phyloP scores from a whole-genome alignment of 2,888 invertebrate species.

The Pycnomerus fuliginosus region DNA sequence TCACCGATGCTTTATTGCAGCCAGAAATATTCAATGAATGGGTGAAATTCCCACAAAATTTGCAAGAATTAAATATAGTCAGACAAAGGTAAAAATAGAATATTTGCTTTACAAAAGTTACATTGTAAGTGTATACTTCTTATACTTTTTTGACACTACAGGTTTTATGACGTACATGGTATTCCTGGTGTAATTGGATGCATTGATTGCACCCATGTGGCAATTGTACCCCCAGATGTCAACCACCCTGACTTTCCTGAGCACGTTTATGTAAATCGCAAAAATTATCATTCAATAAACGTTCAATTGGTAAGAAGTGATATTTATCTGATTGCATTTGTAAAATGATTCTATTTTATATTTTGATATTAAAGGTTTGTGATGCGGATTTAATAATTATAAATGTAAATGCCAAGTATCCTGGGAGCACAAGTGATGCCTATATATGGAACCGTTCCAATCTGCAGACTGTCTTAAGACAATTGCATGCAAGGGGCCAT shows the following conservation, averaged over 20 bases:
- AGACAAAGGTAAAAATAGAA: not conserved
- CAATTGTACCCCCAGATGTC: not conserved
- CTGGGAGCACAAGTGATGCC: conserved; percentile 24
- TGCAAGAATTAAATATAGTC: conserved; percentile 2
- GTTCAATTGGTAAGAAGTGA: not conserved
- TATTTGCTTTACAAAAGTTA: too few relatives aligned
- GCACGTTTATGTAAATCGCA: not conserved
- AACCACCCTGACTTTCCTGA: not conserved
- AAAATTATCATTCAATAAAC: not conserved
- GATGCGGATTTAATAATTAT: conserved; percentile 21
- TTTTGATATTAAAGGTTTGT: conserved; percentile 16
- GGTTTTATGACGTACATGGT: too few relatives aligned
- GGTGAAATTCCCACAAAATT: conserved; percentile 4
- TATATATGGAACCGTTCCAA: conserved; percentile 19
- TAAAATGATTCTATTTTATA: too few relatives aligned
- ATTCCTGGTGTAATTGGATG: not conserved
- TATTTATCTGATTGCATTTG: not conserved
- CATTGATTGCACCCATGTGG: not conserved
- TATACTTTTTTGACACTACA: too few relatives aligned
- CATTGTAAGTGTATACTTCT: too few relatives aligned
- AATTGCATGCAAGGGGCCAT: conserved; percentile 3
- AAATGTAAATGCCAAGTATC: conserved; percentile 24
- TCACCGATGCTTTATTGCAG: not conserved
- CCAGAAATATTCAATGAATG: not conserved
- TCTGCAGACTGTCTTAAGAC: conserved; percentile 1